phyloP scores from a whole-genome alignment of 2,113 vertebrate species.

The Emberiza fucata region DNA sequence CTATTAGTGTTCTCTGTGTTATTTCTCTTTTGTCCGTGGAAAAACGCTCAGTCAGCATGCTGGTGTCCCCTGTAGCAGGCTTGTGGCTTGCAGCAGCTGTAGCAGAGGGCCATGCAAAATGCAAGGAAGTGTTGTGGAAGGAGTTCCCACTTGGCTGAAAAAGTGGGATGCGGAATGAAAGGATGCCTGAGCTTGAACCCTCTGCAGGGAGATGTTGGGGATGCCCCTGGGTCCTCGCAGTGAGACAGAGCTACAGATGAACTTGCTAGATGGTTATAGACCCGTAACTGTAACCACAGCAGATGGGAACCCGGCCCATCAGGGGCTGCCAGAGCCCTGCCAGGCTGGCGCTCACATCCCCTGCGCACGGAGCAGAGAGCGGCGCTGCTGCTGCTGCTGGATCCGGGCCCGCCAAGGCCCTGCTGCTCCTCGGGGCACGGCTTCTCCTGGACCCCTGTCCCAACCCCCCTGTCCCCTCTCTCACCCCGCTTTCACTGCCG shows the following conservation, averaged over 20 bases:
- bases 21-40: not conserved
- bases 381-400: not conserved
- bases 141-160: not conserved
- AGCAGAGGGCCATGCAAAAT: not conserved
- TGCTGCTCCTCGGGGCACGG: not conserved
- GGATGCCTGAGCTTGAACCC: not conserved
- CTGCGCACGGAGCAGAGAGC: too few species aligned
- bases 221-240: not conserved
- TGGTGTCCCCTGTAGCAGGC: not conserved
- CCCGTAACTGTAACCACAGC: too few species aligned
- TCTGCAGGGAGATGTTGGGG: rapidly evolving
- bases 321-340: not conserved
- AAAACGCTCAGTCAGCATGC: not conserved
- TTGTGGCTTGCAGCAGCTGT: not conserved
- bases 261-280: not conserved
- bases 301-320: rapidly evolving
- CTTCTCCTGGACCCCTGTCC: not conserved
- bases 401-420: not conserved
- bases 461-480: too few species aligned
- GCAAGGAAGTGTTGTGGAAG: not conserved
- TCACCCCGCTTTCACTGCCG: not conserved
- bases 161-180: not conserved
- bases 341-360: rapidly evolving
- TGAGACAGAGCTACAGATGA: not conserved
- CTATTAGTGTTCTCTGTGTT: not conserved